phyloP scores from a whole-genome alignment of 2,797 vertebrate species.

The Rhabdophis nuchalis region DNA sequence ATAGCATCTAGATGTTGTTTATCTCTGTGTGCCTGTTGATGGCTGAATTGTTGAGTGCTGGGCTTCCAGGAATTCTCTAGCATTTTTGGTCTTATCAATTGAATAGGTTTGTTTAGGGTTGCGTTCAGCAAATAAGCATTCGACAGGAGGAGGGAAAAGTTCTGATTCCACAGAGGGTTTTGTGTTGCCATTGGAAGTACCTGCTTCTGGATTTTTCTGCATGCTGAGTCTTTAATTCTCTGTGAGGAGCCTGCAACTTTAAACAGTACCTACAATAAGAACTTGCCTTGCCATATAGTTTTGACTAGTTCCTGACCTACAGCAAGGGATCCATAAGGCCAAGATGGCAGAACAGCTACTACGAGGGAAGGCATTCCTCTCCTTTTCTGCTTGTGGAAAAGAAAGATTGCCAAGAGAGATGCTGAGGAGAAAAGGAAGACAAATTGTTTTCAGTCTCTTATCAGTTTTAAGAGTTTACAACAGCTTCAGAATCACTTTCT shows the following conservation, averaged over 20 bases:
- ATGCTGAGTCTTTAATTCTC: neutral
- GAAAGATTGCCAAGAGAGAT: neutral
- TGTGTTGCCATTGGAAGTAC: neutral
- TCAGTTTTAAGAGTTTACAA: neutral
- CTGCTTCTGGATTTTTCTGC: neutral
- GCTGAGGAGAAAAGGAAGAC: neutral
- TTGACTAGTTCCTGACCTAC: neutral
- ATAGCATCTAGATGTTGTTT: neutral
- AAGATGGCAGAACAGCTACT: neutral
- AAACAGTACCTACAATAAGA: neutral
- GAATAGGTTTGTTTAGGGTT: neutral
- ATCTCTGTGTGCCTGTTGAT: neutral
- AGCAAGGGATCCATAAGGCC: neutral
- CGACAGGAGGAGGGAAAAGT: neutral
- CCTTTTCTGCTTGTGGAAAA: neutral
- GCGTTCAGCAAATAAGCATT: neutral
- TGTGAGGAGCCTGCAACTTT: neutral
- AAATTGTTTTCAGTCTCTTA: neutral
- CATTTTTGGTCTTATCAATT: neutral
- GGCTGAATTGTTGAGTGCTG: neutral
- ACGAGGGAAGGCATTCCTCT: neutral
- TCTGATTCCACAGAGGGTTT: neutral
- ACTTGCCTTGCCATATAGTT: neutral
- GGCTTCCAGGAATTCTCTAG: neutral
- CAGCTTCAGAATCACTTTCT: neutral